Conservation (phyloP, 2,888 invertebrate genomes). For the Idaea biselata region DNA sequence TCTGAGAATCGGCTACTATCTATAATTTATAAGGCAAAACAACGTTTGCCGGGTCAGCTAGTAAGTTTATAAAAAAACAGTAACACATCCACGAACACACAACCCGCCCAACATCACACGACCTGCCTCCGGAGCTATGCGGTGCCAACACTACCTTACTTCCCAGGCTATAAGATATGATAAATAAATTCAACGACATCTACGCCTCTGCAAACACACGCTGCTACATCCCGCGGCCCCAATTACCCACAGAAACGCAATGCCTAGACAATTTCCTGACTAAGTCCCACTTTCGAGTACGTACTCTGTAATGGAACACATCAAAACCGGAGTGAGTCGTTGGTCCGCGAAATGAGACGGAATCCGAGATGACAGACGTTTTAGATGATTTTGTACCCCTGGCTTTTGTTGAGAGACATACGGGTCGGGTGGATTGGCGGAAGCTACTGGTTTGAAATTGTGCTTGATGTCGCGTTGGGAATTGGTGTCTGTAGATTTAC, state of each 20-base stretch:
- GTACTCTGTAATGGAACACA: conserved; percentile 44
- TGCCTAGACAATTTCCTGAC: background rate
- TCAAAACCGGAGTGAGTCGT: conserved; percentile 39
- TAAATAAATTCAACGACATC: too few relatives aligned
- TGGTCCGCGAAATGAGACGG: conserved; percentile 63
- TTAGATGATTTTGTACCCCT: conserved; percentile 37
- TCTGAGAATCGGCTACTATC: too few relatives aligned
- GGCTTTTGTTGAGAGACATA: conserved; percentile 36
- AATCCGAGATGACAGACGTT: conserved; percentile 54
- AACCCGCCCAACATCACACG: too few relatives aligned
- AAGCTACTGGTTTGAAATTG: background rate
- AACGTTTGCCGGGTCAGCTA: too few relatives aligned
- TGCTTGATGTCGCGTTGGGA: background rate
- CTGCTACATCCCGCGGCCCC: background rate
- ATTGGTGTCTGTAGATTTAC: too few relatives aligned
- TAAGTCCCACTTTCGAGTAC: background rate
- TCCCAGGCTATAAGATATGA: too few relatives aligned
- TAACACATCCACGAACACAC: too few relatives aligned
- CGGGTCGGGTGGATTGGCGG: conserved; percentile 1
- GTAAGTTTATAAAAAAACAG: too few relatives aligned
- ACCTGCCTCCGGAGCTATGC: too few relatives aligned
- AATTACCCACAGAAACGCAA: background rate
- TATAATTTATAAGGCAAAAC: too few relatives aligned
- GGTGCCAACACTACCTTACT: too few relatives aligned
- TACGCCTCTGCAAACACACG: background rate